These are phyloP conservation scores for Orthonyx spaldingii DNA, from an alignment of 2,113 vertebrate genomes.

Conservation along the genomic window DNA sequence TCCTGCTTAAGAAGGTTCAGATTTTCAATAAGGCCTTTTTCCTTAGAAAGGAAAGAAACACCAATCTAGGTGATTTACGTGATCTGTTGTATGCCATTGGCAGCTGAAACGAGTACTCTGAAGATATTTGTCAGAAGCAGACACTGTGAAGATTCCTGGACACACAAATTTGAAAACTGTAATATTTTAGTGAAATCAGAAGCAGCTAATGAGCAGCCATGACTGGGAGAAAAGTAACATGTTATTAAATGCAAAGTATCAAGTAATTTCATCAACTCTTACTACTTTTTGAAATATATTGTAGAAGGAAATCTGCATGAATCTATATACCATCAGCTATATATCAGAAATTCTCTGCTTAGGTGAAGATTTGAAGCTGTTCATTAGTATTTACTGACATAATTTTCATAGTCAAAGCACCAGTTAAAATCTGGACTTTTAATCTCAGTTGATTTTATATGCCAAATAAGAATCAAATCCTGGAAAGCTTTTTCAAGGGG, in stretches of 20 bases:
- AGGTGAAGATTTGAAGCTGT: neutral
- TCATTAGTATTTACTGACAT: neutral
- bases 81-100: neutral
- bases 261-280: fast-evolving
- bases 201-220: neutral
- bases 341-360: neutral
- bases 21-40: neutral
- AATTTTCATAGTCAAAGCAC: neutral
- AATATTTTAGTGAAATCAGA: neutral
- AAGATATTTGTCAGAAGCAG: neutral
- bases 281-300: neutral
- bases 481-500: neutral
- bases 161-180: neutral
- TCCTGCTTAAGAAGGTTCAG: neutral
- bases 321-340: neutral
- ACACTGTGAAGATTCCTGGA: neutral
- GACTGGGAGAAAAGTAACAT: neutral
- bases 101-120: neutral
- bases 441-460: neutral
- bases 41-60: neutral
- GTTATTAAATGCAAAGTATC: neutral
- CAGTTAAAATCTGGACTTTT: neutral
- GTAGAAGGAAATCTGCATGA: neutral
- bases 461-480: neutral
- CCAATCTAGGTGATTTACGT: neutral